These are phyloP conservation scores for Corythaixoides concolor DNA, from an alignment of 2,113 vertebrate genomes.

Conservation along the genomic window DNA sequence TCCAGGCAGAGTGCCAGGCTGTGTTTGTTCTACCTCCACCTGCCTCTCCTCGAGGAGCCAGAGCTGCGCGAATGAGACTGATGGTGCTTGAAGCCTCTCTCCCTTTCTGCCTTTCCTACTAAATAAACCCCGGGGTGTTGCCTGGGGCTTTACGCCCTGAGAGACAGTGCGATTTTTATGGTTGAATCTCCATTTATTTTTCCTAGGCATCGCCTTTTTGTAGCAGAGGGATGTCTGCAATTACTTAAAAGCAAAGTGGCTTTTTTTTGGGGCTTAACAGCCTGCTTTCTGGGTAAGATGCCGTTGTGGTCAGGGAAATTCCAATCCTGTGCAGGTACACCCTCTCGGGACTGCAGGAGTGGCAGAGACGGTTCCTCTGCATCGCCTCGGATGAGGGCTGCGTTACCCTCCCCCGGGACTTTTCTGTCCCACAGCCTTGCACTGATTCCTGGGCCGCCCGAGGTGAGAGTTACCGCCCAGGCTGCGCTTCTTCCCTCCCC, in stretches of 20 bases:
- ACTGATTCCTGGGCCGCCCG: rapidly evolving
- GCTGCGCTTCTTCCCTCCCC: neutral
- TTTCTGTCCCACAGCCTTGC: neutral
- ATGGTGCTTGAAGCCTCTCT: neutral
- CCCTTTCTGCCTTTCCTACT: neutral
- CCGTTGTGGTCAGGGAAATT: neutral
- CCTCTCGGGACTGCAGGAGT: neutral
- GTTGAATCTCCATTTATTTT: neutral
- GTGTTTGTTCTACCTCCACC: neutral
- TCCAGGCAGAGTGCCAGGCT: neutral
- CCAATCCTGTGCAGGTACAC: neutral
- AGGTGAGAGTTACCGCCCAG: neutral
- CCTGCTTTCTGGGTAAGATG: neutral
- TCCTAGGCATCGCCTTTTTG: neutral
- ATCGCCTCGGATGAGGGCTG: neutral
- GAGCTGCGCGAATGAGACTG: neutral
- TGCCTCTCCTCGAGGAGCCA: neutral
- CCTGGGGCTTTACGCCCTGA: neutral
- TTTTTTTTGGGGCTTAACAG: neutral
- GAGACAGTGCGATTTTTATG: neutral
- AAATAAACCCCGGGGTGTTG: neutral
- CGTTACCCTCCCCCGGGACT: no score
- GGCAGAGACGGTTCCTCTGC: neutral
- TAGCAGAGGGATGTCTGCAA: neutral
- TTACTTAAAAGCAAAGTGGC: neutral